A percentile compares a stretch with the other conserved stretches of the same genome.
These are phyloP conservation scores for Tachyglossus aculeatus DNA, from an alignment of 2,797 vertebrate genomes.

Conservation along the genomic window DNA sequence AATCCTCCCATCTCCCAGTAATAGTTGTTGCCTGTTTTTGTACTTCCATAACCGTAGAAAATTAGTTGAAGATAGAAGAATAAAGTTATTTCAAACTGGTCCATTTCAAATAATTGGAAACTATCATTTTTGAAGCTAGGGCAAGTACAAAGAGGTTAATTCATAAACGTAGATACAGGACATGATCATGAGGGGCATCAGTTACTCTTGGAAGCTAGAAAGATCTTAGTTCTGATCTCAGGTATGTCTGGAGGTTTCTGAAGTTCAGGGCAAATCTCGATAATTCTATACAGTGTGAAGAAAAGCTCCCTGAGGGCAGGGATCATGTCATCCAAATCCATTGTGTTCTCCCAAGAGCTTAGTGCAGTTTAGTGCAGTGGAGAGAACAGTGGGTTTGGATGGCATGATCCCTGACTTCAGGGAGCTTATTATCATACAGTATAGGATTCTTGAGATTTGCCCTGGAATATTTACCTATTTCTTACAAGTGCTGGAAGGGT, in stretches of 20 bases:
- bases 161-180: slow-evolving; percentile 59
- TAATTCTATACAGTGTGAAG: too few species aligned
- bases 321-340: too few species aligned
- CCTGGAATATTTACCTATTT: too few species aligned
- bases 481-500: too few species aligned
- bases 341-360: too few species aligned
- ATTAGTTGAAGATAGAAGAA: background rate
- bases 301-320: too few species aligned
- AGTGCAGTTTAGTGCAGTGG: too few species aligned
- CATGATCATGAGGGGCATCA: slow-evolving; percentile 31
- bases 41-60: slow-evolving; percentile 5
- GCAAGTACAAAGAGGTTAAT: slow-evolving; percentile 49
- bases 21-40: slow-evolving; percentile 18
- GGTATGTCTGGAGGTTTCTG: slow-evolving; percentile 17
- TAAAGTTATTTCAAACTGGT: slow-evolving; percentile 20
- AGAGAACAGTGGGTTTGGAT: too few species aligned
- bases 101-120: slow-evolving; percentile 41
- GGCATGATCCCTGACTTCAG: too few species aligned
- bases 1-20: slow-evolving; percentile 36
- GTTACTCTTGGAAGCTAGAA: slow-evolving; percentile 48
- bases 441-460: too few species aligned
- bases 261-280: slow-evolving; percentile 51
- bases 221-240: slow-evolving; percentile 48
- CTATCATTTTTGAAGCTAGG: background rate
- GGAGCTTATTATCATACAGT: too few species aligned